phyloP scores from a whole-genome alignment of 37 sponge, comb jelly and placozoan species.

The Chondrilla cf. caribensis region DNA sequence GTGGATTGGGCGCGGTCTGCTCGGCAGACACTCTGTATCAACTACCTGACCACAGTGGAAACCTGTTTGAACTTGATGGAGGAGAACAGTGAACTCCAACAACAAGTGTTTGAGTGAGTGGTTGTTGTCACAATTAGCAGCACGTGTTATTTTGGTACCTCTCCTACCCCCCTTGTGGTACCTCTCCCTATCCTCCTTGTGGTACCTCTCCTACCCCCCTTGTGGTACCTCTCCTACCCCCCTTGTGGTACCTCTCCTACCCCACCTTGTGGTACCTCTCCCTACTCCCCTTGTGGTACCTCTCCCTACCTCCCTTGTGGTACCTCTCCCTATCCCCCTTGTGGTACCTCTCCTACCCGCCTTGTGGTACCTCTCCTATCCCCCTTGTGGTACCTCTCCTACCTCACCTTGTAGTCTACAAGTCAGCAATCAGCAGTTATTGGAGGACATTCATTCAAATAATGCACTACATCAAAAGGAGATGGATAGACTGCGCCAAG shows the following conservation, averaged over 20 bases:
- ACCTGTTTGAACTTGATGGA: conserved; percentile 56
- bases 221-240: not conserved
- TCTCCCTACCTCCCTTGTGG: not conserved
- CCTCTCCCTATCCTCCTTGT: not conserved
- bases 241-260: not conserved
- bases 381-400: not conserved
- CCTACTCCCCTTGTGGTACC: not conserved
- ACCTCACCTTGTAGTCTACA: conserved; percentile 27
- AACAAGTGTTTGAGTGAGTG: conserved; percentile 49
- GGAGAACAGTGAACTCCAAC: conserved; percentile 40
- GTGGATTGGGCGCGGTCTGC: conserved; percentile 77
- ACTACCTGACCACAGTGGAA: conserved; percentile 67
- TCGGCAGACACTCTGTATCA: conserved; percentile 40
- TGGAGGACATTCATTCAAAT: conserved; percentile 18
- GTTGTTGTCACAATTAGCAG: not conserved
- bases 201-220: not conserved
- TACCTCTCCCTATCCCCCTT: not conserved
- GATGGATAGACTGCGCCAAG: conserved; percentile 33
- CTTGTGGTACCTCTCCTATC: not conserved
- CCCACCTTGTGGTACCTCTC: not conserved
- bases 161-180: not conserved
- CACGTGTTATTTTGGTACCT: not conserved
- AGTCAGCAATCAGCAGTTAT: conserved; percentile 39
- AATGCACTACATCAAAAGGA: conserved; percentile 44
- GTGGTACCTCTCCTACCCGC: not conserved